A percentile compares a stretch with the other conserved stretches of the same genome.
These are phyloP conservation scores for Vidua chalybeata DNA, from an alignment of 2,113 vertebrate species.

Conservation along the genomic window DNA sequence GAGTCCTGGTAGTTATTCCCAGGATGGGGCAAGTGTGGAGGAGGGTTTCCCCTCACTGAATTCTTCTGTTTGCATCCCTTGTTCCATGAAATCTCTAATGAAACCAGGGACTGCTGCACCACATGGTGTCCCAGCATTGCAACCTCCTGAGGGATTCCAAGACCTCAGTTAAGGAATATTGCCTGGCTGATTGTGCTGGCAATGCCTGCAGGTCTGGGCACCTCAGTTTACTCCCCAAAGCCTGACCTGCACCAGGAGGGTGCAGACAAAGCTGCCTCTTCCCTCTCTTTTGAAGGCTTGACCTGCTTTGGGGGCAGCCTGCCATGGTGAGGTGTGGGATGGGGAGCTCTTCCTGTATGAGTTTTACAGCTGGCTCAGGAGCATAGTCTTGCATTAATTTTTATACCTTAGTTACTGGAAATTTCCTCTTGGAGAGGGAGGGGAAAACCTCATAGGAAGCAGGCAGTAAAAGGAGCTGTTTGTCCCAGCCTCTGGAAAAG, in stretches of 20 bases:
- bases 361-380: not conserved
- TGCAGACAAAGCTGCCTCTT: not conserved
- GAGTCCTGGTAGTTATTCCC: not conserved
- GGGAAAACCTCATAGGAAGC: not conserved
- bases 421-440: not conserved
- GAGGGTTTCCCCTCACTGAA: not conserved
- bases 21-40: not conserved
- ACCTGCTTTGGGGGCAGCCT: not conserved
- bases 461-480: constrained; percentile 19
- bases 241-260: not conserved
- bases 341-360: not conserved
- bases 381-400: not conserved
- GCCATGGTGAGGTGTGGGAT: not conserved
- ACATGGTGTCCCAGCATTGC: accelerated
- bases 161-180: not conserved
- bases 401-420: not conserved
- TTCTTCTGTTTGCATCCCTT: not conserved
- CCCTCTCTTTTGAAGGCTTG: not conserved
- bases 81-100: not conserved
- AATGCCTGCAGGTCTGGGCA: not conserved
- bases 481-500: not conserved
- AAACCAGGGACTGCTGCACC: not conserved
- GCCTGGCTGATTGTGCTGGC: not conserved
- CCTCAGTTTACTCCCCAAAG: not conserved
- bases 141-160: not conserved